phyloP scores from a whole-genome alignment of 2,888 invertebrate species.

The Hemaris fuciformis region DNA sequence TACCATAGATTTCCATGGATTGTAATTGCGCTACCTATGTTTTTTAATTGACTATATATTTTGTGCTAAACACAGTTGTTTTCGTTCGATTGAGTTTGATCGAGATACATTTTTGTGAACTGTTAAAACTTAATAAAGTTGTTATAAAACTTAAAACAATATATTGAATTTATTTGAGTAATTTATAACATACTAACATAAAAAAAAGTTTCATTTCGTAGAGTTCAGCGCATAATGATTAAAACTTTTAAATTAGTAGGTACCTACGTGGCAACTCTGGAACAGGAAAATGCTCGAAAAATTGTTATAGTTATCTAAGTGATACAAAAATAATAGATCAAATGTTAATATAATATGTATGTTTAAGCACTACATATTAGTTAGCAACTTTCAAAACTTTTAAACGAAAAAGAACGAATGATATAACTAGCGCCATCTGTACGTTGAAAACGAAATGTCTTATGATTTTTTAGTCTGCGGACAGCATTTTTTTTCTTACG shows the following conservation, averaged over 20 bases:
- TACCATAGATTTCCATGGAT: slow-evolving; percentile 12
- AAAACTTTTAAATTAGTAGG: not conserved
- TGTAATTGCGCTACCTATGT: not conserved
- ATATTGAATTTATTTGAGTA: no score
- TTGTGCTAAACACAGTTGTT: not conserved
- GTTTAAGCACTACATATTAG: no score
- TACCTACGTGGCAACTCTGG: not conserved
- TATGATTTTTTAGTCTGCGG: not conserved
- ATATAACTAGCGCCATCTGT: not conserved
- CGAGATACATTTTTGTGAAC: no score
- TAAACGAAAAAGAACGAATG: not conserved
- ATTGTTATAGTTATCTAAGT: no score
- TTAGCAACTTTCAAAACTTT: not conserved
- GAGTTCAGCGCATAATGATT: not conserved
- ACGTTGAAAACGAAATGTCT: not conserved
- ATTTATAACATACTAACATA: no score
- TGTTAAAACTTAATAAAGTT: not conserved
- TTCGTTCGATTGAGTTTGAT: no score
- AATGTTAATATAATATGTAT: no score
- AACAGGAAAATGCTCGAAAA: not conserved
- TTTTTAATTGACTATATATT: not conserved
- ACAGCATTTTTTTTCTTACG: not conserved
- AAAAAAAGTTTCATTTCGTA: not conserved
- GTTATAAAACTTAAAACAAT: no score
- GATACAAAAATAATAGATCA: no score